These are phyloP conservation scores for Aporophyla lueneburgensis DNA, from an alignment of 2,888 invertebrate genomes.

Conservation along the genomic window DNA sequence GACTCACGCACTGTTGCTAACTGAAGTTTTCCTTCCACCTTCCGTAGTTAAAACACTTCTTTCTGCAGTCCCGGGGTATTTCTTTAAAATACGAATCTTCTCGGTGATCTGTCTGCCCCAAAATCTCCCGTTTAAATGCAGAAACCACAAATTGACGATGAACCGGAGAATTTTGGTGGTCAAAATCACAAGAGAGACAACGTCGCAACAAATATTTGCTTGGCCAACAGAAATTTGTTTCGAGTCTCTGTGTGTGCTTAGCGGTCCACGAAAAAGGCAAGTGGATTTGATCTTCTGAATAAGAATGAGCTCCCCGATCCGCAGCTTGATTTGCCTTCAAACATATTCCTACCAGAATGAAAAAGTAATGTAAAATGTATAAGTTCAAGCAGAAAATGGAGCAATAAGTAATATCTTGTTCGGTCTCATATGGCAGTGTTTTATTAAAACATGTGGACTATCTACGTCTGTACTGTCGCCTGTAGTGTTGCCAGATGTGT, in stretches of 20 bases:
- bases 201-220: constrained; percentile 43
- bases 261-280: constrained; percentile 42
- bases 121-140: constrained; percentile 15
- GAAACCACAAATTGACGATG: background rate
- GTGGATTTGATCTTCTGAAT: constrained; percentile 48
- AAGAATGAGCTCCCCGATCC: constrained; percentile 47
- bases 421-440: constrained; percentile 64
- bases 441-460: constrained; percentile 64
- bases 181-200: constrained; percentile 14
- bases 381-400: constrained; percentile 45
- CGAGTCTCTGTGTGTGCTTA: constrained; percentile 38
- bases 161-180: constrained; percentile 10
- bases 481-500: constrained; percentile 60
- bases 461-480: constrained; percentile 43
- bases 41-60: constrained; percentile 14
- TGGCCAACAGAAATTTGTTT: constrained; percentile 43
- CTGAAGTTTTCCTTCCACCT: constrained; percentile 23
- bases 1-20: constrained; percentile 40
- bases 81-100: background rate
- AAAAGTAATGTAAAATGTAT: constrained; percentile 54
- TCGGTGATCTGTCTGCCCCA: background rate
- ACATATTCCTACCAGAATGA: constrained; percentile 32
- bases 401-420: constrained; percentile 56
- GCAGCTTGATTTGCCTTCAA: constrained; percentile 46
- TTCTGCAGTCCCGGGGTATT: constrained; percentile 1